Conservation (phyloP, 2,797 vertebrate species). For the Echiichthys vipera region DNA sequence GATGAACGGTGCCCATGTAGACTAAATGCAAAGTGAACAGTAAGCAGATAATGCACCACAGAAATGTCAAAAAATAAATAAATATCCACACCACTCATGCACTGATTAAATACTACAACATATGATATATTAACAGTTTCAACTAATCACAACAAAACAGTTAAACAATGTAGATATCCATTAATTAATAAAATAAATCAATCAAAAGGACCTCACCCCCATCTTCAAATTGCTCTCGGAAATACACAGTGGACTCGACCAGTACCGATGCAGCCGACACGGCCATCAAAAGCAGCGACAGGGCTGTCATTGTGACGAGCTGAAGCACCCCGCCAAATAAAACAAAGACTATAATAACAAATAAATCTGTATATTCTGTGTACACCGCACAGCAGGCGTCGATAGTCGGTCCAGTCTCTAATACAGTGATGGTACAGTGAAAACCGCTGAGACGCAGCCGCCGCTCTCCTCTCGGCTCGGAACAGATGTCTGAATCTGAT, state of each 20-base stretch:
- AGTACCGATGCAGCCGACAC: constrained; percentile 76
- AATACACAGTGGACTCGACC: constrained; percentile 83
- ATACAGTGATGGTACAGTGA: constrained; percentile 40
- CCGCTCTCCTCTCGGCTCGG: constrained; percentile 81
- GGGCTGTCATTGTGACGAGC: constrained; percentile 72
- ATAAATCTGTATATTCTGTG: not conserved
- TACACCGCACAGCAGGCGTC: not conserved
- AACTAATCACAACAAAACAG: not conserved
- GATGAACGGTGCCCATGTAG: constrained; percentile 29
- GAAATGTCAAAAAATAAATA: not conserved
- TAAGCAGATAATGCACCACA: not conserved
- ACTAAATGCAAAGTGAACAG: not conserved
- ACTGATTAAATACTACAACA: not conserved
- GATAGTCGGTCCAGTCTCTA: constrained; percentile 16
- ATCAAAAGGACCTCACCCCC: constrained; percentile 81
- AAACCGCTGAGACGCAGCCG: constrained; percentile 25
- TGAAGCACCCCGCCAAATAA: not conserved
- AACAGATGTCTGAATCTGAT: constrained; percentile 88
- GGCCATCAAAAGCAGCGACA: constrained; percentile 80
- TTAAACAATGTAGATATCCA: not conserved
- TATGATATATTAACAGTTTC: no score
- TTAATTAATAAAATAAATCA: not conserved
- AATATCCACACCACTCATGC: not conserved
- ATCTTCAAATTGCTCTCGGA: constrained; percentile 90
- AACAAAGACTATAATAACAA: not conserved